Evolutionary conservation across 2,113 vertebrate genomes (phyloP), one percentile per base, ranked within the genome.

Genomic region (Geothlypis trichas): DNA sequence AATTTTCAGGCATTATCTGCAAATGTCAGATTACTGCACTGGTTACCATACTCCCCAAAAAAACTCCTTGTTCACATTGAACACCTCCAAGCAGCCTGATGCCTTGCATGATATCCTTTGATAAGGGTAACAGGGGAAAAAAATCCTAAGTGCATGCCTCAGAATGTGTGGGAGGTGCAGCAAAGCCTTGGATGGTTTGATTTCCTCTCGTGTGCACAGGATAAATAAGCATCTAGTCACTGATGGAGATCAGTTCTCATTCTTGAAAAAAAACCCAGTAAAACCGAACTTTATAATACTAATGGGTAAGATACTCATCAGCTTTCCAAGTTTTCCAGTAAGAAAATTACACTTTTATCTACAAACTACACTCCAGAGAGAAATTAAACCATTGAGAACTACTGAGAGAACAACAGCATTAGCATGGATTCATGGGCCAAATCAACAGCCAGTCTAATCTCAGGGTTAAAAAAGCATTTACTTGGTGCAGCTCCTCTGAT

Each of bases 341-440:
- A 80, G 81, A 86, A 92, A 86, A 96, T 78, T 31, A 88, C 58
- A 72, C 39, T 83, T 92, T 75, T 88, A 35, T 80, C 76, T 77
- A 88, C 76, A 84, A 63, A 87, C 57, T 79, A 81, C 37, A 47
- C 69, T 31, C 8, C 1, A 59, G 74, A 91, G 84, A 78, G 35
- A 93, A 55, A 87, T 87, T 19, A 88, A 95, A 89, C 47, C 65
- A 59, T 12, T 51, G 52, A 75, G 55, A 57, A 57, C 31, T 63
- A 69, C 62, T 37, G 63, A 72, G 30, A 82, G 27, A 54, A 58
- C 62, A 87, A 52, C 2, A 89, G 75, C 65, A 68, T 84, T 82
- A 91, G 47, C 1, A 5, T 15, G n/a, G 63, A 87, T 74, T 79
- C 77, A 41, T 37, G 31, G 57, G 35, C 65, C 59, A 84, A 83